These are phyloP conservation scores for Mesorhabditis sp. DNA, from an alignment of 2,888 invertebrate genomes.

Conservation along the genomic window DNA sequence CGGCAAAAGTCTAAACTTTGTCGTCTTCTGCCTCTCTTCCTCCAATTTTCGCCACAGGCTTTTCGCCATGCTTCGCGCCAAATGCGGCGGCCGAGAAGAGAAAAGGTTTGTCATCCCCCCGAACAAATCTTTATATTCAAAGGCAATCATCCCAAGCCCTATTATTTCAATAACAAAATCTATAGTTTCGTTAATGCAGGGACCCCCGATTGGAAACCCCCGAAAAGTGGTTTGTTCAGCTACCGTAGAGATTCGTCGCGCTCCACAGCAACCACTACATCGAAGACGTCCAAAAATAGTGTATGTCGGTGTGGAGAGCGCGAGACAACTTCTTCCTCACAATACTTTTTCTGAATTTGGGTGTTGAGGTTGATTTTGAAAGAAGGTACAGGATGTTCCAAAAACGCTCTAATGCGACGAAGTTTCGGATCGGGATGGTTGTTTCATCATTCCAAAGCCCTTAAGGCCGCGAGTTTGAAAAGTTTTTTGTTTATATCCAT, in stretches of 20 bases:
- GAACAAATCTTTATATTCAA: not conserved
- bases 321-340: too few relatives aligned
- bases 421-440: too few relatives aligned
- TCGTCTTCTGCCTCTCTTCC: slow-evolving; percentile 47
- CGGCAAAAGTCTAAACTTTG: slow-evolving; percentile 50
- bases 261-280: slow-evolving; percentile 2
- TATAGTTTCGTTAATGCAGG: too few relatives aligned
- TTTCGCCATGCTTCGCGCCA: slow-evolving; percentile 26
- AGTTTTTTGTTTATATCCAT: too few relatives aligned
- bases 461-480: too few relatives aligned
- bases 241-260: slow-evolving; percentile 4
- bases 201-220: not conserved
- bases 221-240: not conserved
- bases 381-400: too few relatives aligned
- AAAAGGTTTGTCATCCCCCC: slow-evolving; percentile 11
- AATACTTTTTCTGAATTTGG: too few relatives aligned
- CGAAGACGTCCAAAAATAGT: not conserved
- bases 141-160: not conserved
- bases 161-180: too few relatives aligned
- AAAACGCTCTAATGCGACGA: too few relatives aligned
- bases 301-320: not conserved
- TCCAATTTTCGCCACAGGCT: slow-evolving; percentile 40
- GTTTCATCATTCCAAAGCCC: too few relatives aligned
- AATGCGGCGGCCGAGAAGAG: slow-evolving; percentile 28
- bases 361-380: too few relatives aligned